Evolutionary conservation across 2,113 vertebrate genomes (phyloP), one percentile per base, ranked within the genome.

Genomic region (Meriones unguiculatus): DNA sequence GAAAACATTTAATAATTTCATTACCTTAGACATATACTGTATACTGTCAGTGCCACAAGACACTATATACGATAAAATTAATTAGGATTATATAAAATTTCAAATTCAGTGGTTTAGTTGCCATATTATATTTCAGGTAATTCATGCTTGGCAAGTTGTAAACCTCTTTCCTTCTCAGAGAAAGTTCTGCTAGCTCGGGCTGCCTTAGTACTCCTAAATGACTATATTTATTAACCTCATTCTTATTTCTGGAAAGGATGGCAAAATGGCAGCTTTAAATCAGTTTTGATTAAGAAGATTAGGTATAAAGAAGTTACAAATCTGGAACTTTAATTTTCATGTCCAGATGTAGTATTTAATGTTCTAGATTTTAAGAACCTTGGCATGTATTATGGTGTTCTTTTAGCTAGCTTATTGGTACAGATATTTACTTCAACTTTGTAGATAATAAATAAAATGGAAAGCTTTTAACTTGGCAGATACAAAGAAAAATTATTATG

Each of bases 1-100:
- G 64, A 95, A 97, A 90, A 85, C 65, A 50, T 25, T 92, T 52
- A 78, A 24, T 90, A 57, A 91, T 93, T 65, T 93, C 35, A 95
- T 14, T 95, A 86, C 14, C 1, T 50, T 87, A 67, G 22, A 41
- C 30, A 81, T 70, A 28, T 69, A 52, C 46, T 91, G 54, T 52
- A 28, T 64, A 52, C 35, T 82, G 11, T 4, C 52, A 94, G 4
- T 70, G 62, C 30, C 12, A 96, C 32, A 87, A 93, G 38, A 38
- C 24, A 78, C 72, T 57, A 24, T 80, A 28, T 69, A 93, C 94
- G 84, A 85, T 72, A 82, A 93, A 69, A 78, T 67, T 59, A 78
- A 46, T 62, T 94, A 88, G 67, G 32, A 90, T 57, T 78, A 70
- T 46, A 54, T 69, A 91, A 76, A 93, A 46, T 89, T 59, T 25